phyloP scores from a whole-genome alignment of 2,797 vertebrate species.

The Squalus acanthias region DNA sequence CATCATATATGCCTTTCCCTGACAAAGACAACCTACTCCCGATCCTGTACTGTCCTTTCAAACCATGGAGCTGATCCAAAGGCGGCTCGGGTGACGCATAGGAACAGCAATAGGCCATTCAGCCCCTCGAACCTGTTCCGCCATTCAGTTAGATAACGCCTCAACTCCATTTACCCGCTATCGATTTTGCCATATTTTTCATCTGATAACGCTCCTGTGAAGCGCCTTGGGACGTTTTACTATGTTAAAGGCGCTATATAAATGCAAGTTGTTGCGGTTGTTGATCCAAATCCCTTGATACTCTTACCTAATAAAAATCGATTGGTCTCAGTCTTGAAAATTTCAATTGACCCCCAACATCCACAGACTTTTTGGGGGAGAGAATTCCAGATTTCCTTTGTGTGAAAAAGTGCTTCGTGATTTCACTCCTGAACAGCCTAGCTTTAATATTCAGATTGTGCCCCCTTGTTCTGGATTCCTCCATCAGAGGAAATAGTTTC shows the following conservation, averaged over 20 bases:
- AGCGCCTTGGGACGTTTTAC: not conserved
- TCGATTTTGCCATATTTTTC: not conserved
- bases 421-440: no score
- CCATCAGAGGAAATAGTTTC: not conserved
- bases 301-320: not conserved
- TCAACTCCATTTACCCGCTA: not conserved
- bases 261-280: no score
- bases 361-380: not conserved
- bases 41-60: not conserved
- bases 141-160: not conserved
- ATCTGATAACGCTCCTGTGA: not conserved
- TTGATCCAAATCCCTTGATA: not conserved
- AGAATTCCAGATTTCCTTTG: not conserved
- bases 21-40: not conserved
- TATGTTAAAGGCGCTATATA: not conserved
- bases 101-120: not conserved
- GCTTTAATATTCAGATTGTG: not conserved
- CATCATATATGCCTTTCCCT: not conserved
- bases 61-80: not conserved
- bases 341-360: not conserved
- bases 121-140: not conserved
- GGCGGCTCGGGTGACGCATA: not conserved
- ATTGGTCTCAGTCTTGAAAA: not conserved
- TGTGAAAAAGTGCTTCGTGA: not conserved
- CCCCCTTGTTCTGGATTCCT: not conserved